phyloP scores from a whole-genome alignment of 2,888 invertebrate species.

The Limnephilus auricula region DNA sequence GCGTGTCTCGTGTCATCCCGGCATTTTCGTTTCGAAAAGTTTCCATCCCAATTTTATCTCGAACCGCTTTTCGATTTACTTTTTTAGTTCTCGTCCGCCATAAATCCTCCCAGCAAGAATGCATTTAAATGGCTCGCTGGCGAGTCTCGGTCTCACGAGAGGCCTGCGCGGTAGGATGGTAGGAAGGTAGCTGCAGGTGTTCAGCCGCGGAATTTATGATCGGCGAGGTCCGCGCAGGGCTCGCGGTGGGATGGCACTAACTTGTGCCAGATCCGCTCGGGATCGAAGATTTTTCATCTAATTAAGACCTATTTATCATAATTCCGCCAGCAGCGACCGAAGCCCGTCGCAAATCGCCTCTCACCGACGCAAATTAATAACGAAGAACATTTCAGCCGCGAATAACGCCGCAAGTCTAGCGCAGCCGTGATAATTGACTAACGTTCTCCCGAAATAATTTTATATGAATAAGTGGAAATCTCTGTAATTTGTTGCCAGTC shows the following conservation, averaged over 20 bases:
- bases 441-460: conserved; percentile 49
- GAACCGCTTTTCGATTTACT: conserved; percentile 45
- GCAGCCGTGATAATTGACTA: conserved; percentile 53
- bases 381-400: conserved; percentile 16
- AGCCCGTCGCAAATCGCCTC: conserved; percentile 36
- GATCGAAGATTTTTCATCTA: conserved; percentile 58
- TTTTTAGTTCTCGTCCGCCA: conserved; percentile 52
- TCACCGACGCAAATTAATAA: conserved; percentile 45
- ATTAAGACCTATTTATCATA: conserved; percentile 59
- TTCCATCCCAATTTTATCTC: conserved; percentile 40
- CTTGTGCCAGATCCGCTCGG: conserved; percentile 31
- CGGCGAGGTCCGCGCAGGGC: conserved; percentile 21
- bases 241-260: background rate
- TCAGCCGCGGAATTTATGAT: conserved; percentile 46
- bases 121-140: conserved; percentile 47
- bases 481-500: conserved; percentile 54
- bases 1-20: background rate
- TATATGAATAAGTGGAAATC: conserved; percentile 51
- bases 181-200: conserved; percentile 44
- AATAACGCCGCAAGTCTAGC: conserved; percentile 39
- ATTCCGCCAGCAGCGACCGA: conserved; percentile 51
- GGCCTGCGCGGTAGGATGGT: background rate
- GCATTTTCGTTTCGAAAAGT: conserved; percentile 30
- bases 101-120: conserved; percentile 61
- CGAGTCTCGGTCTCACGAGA: background rate